phyloP scores from a whole-genome alignment of 1,140 invertebrate species.

The Mamestra configurata region DNA sequence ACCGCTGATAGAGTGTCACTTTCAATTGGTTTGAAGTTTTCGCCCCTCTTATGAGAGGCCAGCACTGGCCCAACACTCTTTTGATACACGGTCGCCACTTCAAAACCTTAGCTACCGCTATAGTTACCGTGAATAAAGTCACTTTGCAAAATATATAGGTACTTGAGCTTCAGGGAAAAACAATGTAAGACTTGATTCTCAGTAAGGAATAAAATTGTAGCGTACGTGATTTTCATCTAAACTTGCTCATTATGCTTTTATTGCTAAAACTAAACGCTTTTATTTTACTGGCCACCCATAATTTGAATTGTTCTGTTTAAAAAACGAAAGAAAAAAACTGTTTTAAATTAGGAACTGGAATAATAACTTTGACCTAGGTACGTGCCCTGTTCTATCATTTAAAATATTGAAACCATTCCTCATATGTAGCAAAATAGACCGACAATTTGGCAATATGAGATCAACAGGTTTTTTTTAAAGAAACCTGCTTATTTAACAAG shows the following conservation, averaged over 20 bases:
- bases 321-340: slow-evolving; percentile 1
- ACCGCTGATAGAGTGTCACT: too few species aligned
- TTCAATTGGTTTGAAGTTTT: too few species aligned
- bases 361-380: not conserved
- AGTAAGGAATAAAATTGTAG: not conserved
- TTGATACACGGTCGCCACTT: too few species aligned
- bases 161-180: not conserved
- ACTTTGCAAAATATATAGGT: not conserved
- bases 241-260: not conserved
- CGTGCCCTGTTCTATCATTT: not conserved
- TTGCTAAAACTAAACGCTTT: not conserved
- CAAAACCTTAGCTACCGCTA: too few species aligned
- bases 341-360: slow-evolving; percentile 1
- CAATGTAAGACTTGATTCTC: not conserved
- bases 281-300: slow-evolving; percentile 3
- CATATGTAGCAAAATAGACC: not conserved
- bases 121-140: not conserved
- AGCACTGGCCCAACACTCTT: too few species aligned
- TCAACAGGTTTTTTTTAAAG: not conserved
- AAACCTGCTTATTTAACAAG: not conserved
- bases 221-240: not conserved
- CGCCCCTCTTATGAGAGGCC: too few species aligned
- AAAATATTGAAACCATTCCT: not conserved
- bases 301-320: not conserved
- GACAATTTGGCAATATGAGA: not conserved